Evolutionary conservation across 2,113 vertebrate species (phyloP).

Genomic region (Polypterus senegalus): DNA sequence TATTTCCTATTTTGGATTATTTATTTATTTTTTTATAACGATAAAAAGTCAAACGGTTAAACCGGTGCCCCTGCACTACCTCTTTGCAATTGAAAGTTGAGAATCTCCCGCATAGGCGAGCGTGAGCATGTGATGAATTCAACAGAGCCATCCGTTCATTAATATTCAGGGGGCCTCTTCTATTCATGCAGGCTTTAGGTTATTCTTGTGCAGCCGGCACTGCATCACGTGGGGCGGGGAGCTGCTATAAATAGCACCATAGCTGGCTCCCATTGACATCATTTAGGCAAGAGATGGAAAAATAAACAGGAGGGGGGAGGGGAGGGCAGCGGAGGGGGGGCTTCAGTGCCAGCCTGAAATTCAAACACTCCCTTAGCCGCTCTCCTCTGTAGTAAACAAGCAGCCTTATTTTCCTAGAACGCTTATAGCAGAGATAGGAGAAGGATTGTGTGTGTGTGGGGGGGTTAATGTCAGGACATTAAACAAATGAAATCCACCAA

Average conservation of each 20-base stretch:
- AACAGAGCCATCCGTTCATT: slow-evolving; percentile 35
- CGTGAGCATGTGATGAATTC: slow-evolving; percentile 36
- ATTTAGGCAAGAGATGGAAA: slow-evolving; percentile 64
- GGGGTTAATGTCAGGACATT: slow-evolving; percentile 29
- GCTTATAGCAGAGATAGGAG: slow-evolving; percentile 7
- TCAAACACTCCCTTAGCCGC: slow-evolving; percentile 42
- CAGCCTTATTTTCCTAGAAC: slow-evolving; percentile 42
- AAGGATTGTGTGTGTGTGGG: slow-evolving; percentile 34
- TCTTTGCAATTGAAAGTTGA: slow-evolving; percentile 4
- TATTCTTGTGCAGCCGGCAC: slow-evolving; percentile 44
- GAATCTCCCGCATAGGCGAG: slow-evolving; percentile 20
- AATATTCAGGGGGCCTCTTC: slow-evolving; percentile 41
- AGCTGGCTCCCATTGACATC: slow-evolving; percentile 65
- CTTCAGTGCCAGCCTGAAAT: slow-evolving; percentile 53
- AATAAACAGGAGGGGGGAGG: slow-evolving; percentile 50
- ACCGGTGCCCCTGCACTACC: no score
- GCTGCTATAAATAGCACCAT: slow-evolving; percentile 57
- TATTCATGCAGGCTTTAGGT: slow-evolving; percentile 43
- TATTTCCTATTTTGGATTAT: no score
- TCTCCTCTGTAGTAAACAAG: slow-evolving; percentile 31
- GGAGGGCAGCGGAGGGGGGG: slow-evolving; percentile 27
- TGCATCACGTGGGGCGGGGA: slow-evolving; percentile 33
- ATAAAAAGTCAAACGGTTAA: no score
- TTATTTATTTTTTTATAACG: no score
- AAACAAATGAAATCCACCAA: slow-evolving; percentile 52